Evolutionary conservation across 2,888 invertebrate species (phyloP).

Genomic region (Watsonalla cultraria): DNA sequence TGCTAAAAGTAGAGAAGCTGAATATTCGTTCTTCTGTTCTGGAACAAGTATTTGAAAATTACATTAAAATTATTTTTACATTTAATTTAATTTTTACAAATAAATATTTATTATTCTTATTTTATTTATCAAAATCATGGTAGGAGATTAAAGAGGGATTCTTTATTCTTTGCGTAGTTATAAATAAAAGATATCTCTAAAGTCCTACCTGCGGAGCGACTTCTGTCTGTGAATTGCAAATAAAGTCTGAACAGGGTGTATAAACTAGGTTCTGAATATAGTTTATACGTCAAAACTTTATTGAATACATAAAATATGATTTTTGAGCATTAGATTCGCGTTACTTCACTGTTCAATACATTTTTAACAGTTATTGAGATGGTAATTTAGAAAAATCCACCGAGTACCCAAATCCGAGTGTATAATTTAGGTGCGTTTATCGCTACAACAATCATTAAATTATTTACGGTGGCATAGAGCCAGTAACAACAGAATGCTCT

Average conservation of each 20-base stretch:
- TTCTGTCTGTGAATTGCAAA: conserved; percentile 74
- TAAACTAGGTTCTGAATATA: conserved; percentile 39
- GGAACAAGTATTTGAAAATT: too few relatives aligned
- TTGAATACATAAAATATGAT: conserved; percentile 22
- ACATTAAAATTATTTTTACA: too few relatives aligned
- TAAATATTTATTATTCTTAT: too few relatives aligned
- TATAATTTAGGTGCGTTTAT: conserved; percentile 57
- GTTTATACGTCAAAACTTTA: conserved; percentile 33
- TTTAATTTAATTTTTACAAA: too few relatives aligned
- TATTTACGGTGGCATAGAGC: conserved; percentile 50
- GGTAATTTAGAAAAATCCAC: conserved; percentile 71
- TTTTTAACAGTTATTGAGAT: conserved; percentile 60
- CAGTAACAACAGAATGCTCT: conserved; percentile 32
- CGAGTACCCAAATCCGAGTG: conserved; percentile 55
- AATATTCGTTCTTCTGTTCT: too few relatives aligned
- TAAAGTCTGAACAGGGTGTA: conserved; percentile 50
- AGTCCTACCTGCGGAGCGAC: conserved; percentile 62
- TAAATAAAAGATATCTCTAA: conserved; percentile 76
- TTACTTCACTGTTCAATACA: conserved; percentile 48
- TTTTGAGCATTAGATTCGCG: conserved; percentile 52
- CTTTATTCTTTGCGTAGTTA: conserved; percentile 63
- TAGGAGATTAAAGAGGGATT: conserved; percentile 38
- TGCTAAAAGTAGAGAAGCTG: too few relatives aligned
- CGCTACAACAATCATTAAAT: conserved; percentile 57
- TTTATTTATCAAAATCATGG: conserved; percentile 19